Base-by-base conservation (phyloP, 2,113 vertebrate genomes). In the Amazona vittata region DNA sequence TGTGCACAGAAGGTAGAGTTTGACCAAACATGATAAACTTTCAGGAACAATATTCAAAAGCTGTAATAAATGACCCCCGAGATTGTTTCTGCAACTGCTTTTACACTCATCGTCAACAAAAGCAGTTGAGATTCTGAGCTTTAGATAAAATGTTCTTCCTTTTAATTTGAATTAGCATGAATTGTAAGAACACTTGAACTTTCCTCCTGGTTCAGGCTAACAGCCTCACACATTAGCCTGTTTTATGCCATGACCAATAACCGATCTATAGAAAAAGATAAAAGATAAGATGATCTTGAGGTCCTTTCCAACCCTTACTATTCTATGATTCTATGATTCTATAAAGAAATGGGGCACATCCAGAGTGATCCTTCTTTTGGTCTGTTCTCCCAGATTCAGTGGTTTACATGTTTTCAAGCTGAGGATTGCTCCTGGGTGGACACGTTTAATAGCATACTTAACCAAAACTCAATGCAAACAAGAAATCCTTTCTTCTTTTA, bases 401-500 rank as follows among this genome's bases (percentile, higher is more conserved):
- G 24, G 11, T 78, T 83, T 63, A 49, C 22, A 8, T 19, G 19
- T 83, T 89, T 86, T 78, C 76, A 70, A 92, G 35, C 24, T 43
- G 49, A 89, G 78, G 65, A 52, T 3, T 94, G 55, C 50, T 67
- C 53, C 69, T n/a, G 33, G 39, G n/a, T 81, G 77, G 81, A 43
- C 16, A 26, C 3, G 2, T 75, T 91, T 78, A 55, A 79, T 68
- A 86, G 18, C 47, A 47, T 28, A 28, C 26, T 78, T 86, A 77
- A 75, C 39, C n/a, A 91, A 86, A 94, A 92, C 44, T 82, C 60
- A 25, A 24, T 17, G 50, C 0, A 31, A 89, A 75, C 44, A 92
- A 94, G 63, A 94, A 70, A 83, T n/a, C 39, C 47, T 86, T 93
- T 85, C 41, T 89, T 82, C 80, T 82, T 71, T 65, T 33, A 76